Evolutionary conservation across 2,888 invertebrate species (phyloP).

Genomic region (Drosophila leonis): DNA sequence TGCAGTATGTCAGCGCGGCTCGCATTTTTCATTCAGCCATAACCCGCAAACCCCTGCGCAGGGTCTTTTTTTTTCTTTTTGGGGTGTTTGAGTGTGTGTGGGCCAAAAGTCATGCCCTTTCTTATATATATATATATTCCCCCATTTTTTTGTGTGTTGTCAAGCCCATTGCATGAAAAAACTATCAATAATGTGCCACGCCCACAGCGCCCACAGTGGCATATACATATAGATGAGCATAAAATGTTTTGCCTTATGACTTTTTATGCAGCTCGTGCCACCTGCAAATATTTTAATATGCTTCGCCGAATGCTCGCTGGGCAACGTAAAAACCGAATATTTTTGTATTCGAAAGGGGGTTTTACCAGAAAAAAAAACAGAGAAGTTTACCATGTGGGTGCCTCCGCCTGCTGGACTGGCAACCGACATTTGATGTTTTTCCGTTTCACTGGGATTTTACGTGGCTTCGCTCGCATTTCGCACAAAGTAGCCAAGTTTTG

Average conservation of each 20-base stretch:
- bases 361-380: background rate
- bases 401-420: constrained; percentile 2
- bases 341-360: background rate
- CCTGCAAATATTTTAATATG: constrained; percentile 80
- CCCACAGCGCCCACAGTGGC: constrained; percentile 39
- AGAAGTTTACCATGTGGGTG: constrained; percentile 23
- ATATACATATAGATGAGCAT: constrained; percentile 41
- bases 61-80: background rate
- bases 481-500: constrained; percentile 61
- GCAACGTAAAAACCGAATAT: constrained; percentile 6
- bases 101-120: constrained; percentile 63
- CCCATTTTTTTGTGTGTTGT: constrained; percentile 27
- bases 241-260: constrained; percentile 79
- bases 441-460: constrained; percentile 50
- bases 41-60: constrained; percentile 17
- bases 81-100: background rate
- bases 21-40: constrained; percentile 30
- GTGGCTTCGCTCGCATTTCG: constrained; percentile 59
- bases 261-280: constrained; percentile 69
- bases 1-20: constrained; percentile 74
- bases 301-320: constrained; percentile 48
- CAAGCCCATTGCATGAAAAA: constrained; percentile 66
- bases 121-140: constrained; percentile 4
- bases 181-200: constrained; percentile 75
- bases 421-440: constrained; percentile 34